Evolutionary conservation across 2,888 invertebrate genomes (phyloP).

Genomic region (Patella pellucida): DNA sequence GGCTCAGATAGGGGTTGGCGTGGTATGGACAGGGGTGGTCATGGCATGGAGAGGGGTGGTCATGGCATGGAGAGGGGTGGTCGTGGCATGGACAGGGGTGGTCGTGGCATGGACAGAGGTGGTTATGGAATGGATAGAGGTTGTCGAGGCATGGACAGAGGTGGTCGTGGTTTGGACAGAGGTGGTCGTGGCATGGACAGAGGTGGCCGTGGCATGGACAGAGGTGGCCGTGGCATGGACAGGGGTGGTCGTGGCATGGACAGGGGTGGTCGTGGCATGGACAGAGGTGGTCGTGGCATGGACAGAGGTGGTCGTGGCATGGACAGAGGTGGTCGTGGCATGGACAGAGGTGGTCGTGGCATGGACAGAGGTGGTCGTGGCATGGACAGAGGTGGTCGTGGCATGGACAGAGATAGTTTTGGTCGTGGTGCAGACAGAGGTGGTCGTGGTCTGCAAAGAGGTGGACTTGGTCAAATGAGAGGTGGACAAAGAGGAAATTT

Average conservation of each 20-base stretch:
- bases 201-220: slow-evolving; percentile 9
- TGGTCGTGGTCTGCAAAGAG: slow-evolving; percentile 12
- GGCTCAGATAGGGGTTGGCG: not conserved
- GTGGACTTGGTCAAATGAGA: slow-evolving; percentile 11
- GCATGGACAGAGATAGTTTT: slow-evolving; percentile 11
- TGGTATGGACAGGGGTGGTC: not conserved
- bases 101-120: no score
- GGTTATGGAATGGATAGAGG: no score
- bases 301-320: not conserved
- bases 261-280: slow-evolving; percentile 17
- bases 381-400: slow-evolving; percentile 10
- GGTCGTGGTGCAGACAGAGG: not conserved
- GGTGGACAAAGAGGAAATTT: slow-evolving; percentile 21
- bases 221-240: slow-evolving; percentile 17
- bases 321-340: not conserved
- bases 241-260: slow-evolving; percentile 7
- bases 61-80: no score
- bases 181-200: slow-evolving; percentile 21
- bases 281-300: slow-evolving; percentile 1
- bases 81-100: no score
- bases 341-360: slow-evolving; percentile 15
- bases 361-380: not conserved
- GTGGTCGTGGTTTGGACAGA: no score
- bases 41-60: no score
- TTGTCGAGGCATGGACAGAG: not conserved